These are phyloP conservation scores for Drosophila seguyi DNA, from an alignment of 1,140 invertebrate species.

Conservation along the genomic window DNA sequence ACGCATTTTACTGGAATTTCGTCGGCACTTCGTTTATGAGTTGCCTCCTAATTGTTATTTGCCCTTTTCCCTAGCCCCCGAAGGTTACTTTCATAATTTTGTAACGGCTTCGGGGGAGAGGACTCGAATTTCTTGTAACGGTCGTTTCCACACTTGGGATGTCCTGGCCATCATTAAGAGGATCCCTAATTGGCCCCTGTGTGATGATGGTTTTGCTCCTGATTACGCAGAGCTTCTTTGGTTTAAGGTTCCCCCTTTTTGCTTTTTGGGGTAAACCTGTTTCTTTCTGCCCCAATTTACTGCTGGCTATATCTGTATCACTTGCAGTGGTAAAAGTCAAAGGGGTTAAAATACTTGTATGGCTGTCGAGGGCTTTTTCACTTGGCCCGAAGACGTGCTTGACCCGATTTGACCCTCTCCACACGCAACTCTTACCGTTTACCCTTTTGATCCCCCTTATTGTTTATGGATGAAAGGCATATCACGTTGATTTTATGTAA, in stretches of 20 bases:
- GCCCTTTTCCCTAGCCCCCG: slow-evolving; percentile 33
- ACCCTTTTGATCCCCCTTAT: slow-evolving; percentile 7
- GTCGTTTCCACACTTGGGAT: slow-evolving; percentile 12
- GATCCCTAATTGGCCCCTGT: slow-evolving; percentile 18
- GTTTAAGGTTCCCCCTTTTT: slow-evolving; percentile 10
- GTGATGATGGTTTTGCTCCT: slow-evolving; percentile 10
- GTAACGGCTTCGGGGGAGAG: slow-evolving; percentile 34
- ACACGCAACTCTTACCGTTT: slow-evolving; percentile 4
- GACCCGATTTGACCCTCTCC: slow-evolving; percentile 43
- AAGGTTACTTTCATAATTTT: slow-evolving; percentile 48
- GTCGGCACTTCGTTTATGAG: slow-evolving; percentile 68
- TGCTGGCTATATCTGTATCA: slow-evolving; percentile 21
- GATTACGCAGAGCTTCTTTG: slow-evolving; percentile 28
- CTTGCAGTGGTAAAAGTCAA: slow-evolving; percentile 1
- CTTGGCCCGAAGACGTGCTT: slow-evolving; percentile 11
- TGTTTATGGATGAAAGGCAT: slow-evolving; percentile 5
- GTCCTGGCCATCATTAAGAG: slow-evolving; percentile 22
- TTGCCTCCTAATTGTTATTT: slow-evolving; percentile 68
- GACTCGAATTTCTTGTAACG: slow-evolving; percentile 53
- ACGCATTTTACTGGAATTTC: slow-evolving; percentile 69
- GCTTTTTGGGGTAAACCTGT: slow-evolving; percentile 17
- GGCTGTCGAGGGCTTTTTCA: slow-evolving; percentile 8
- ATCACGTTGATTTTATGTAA: slow-evolving; percentile 26
- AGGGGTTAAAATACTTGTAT: slow-evolving; percentile 32
- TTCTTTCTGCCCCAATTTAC: slow-evolving; percentile 20